Evolutionary conservation across 2,888 invertebrate species (phyloP).

Genomic region (Sthenelais limicola): DNA sequence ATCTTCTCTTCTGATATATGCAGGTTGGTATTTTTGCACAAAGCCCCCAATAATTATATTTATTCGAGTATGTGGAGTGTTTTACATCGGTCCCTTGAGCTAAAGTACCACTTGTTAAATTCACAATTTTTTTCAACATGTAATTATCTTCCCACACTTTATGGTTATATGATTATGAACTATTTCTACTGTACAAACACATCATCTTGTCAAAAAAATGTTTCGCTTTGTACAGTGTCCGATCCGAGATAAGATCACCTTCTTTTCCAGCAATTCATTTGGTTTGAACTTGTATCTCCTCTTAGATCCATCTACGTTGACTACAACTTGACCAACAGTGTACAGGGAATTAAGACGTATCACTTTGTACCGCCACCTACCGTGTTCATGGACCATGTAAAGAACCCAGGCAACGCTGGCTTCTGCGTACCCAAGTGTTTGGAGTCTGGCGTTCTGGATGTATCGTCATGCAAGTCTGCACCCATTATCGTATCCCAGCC

Average conservation of each 20-base stretch:
- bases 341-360: constrained; percentile 48
- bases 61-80: too few relatives aligned
- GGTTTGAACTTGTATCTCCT: constrained; percentile 35
- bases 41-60: too few relatives aligned
- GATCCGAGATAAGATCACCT: too few relatives aligned
- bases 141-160: too few relatives aligned
- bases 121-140: too few relatives aligned
- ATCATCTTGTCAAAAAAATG: too few relatives aligned
- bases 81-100: too few relatives aligned
- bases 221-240: too few relatives aligned
- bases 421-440: constrained; percentile 58
- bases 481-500: constrained; percentile 87
- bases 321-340: constrained; percentile 40
- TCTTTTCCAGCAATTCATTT: too few relatives aligned
- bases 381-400: constrained; percentile 50
- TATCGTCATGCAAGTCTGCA: constrained; percentile 75
- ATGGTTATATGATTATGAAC: too few relatives aligned
- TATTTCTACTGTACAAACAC: too few relatives aligned
- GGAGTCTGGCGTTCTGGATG: constrained; percentile 56
- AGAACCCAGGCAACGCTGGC: constrained; percentile 57
- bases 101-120: too few relatives aligned
- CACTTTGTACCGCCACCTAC: constrained; percentile 51
- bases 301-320: constrained; percentile 50
- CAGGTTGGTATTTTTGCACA: constrained; percentile 49
- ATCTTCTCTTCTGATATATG: constrained; percentile 63